Evolutionary conservation across 1,140 invertebrate species (phyloP).

Genomic region (Pteromalus puparum): DNA sequence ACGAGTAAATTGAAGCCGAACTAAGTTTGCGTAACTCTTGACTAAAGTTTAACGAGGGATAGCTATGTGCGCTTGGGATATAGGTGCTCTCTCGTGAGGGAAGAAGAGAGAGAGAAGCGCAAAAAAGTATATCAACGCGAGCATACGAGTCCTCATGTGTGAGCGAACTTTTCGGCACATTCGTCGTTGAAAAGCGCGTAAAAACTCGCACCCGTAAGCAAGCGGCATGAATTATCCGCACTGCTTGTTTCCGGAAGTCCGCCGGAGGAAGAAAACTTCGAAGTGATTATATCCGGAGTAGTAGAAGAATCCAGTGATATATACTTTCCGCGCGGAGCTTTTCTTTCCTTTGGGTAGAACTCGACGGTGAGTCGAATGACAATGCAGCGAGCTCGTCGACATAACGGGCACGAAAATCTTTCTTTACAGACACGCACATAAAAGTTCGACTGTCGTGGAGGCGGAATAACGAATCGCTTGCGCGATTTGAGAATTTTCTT

Average conservation of each 20-base stretch:
- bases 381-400: background rate
- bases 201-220: background rate
- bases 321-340: background rate
- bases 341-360: background rate
- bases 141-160: slow-evolving; percentile 24
- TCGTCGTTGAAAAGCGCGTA: background rate
- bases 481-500: slow-evolving; percentile 35
- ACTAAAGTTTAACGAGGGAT: slow-evolving; percentile 63
- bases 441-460: background rate
- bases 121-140: slow-evolving; percentile 26
- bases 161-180: slow-evolving; percentile 45
- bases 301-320: slow-evolving; percentile 10
- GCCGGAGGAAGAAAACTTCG: background rate
- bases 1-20: slow-evolving; percentile 68
- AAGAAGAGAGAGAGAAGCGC: slow-evolving; percentile 18
- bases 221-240: slow-evolving; percentile 4
- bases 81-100: too few relatives aligned
- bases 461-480: slow-evolving; percentile 19
- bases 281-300: slow-evolving; percentile 22
- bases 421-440: background rate
- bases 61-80: slow-evolving; percentile 39
- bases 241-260: background rate
- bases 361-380: slow-evolving; percentile 14
- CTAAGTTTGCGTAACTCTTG: slow-evolving; percentile 68
- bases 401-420: background rate